These are phyloP conservation scores for Lochmaea capreae DNA, from an alignment of 2,888 invertebrate genomes.

Conservation along the genomic window DNA sequence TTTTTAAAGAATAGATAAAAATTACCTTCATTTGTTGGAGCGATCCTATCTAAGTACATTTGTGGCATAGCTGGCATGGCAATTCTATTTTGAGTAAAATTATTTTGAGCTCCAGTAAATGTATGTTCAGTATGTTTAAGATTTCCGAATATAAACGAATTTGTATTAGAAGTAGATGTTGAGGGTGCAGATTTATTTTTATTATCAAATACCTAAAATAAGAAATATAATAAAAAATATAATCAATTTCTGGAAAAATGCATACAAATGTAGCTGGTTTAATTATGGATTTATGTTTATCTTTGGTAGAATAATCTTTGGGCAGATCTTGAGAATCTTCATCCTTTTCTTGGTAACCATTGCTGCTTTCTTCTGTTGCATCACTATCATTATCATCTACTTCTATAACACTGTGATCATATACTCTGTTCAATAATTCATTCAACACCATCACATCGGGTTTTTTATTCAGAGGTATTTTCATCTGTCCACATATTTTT, in stretches of 20 bases:
- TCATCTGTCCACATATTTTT: neutral
- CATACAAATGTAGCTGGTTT: conserved; percentile 9
- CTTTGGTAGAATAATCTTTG: conserved; percentile 2
- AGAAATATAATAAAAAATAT: neutral
- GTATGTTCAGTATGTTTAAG: too few relatives aligned
- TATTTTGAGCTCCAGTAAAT: too few relatives aligned
- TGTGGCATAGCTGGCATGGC: conserved; percentile 10
- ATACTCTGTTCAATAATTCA: conserved; percentile 19
- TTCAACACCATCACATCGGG: conserved; percentile 12
- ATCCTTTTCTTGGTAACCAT: neutral
- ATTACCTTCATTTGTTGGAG: neutral
- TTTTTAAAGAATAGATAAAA: neutral
- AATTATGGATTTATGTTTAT: neutral
- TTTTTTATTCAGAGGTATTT: neutral
- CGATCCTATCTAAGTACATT: conserved; percentile 3
- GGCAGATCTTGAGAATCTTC: neutral
- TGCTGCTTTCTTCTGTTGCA: neutral
- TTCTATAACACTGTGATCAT: conserved; percentile 18
- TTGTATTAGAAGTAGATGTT: neutral
- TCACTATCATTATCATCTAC: conserved; percentile 23
- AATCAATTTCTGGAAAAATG: neutral
- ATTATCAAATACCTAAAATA: neutral
- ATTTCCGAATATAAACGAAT: neutral
- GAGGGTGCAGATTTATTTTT: neutral
- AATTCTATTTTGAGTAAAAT: neutral